phyloP scores from a whole-genome alignment of 2,888 invertebrate species.

The Melipona beecheii region DNA sequence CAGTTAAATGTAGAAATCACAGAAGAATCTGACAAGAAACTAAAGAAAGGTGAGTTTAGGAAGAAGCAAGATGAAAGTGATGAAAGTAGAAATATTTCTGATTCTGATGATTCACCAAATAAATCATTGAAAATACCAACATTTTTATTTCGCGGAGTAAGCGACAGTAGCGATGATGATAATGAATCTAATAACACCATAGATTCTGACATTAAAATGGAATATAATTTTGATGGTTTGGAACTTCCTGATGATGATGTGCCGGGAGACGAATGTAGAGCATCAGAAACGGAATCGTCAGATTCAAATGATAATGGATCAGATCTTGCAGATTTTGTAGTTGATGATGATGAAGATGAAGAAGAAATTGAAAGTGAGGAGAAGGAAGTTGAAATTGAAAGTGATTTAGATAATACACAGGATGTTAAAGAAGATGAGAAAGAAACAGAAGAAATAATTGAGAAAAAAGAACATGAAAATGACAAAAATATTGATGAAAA shows the following conservation, averaged over 20 bases:
- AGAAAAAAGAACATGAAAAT: constrained; percentile 6
- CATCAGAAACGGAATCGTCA: constrained; percentile 76
- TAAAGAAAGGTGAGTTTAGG: background rate
- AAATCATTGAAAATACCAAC: constrained; percentile 38
- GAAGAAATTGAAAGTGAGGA: constrained; percentile 46
- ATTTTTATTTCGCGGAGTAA: constrained; percentile 48
- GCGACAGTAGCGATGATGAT: constrained; percentile 27
- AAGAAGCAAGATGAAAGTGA: background rate
- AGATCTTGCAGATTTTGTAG: constrained; percentile 77
- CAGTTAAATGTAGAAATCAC: background rate
- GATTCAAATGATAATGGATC: constrained; percentile 76
- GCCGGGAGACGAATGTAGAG: constrained; percentile 76
- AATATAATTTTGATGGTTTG: constrained; percentile 76
- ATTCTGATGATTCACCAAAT: constrained; percentile 29
- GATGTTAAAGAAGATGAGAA: background rate
- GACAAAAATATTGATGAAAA: background rate
- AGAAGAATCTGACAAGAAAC: constrained; percentile 18
- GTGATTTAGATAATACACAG: constrained; percentile 1
- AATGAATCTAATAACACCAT: constrained; percentile 54
- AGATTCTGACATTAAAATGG: constrained; percentile 75
- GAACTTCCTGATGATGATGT: constrained; percentile 77
- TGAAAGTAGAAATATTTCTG: constrained; percentile 10
- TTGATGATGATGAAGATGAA: constrained; percentile 67
- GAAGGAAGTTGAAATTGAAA: constrained; percentile 11
- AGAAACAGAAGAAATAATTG: background rate